Evolutionary conservation across 35 echinoderm and acorn worm genomes (phyloP), one percentile per base, ranked within the genome.

Genomic region (Ophioderma brevispina): DNA sequence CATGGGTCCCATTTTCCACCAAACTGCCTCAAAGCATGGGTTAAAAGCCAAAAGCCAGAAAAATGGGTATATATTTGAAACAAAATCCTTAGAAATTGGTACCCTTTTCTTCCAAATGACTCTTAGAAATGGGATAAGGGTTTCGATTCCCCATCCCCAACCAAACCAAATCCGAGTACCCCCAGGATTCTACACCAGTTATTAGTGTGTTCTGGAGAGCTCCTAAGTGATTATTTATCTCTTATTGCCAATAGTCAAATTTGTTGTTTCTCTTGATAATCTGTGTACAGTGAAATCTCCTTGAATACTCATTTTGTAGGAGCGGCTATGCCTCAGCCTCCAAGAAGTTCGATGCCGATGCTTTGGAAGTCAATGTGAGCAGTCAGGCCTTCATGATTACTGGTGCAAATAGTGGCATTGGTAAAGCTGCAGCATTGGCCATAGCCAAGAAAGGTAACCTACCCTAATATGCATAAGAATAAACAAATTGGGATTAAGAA

Each of bases 381-480:
- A 77, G 55, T 34, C 52, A 88, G 52, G 33, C 92, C 15, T 98
- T 88, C 76, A 94, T 98, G 85, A 92, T 98, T 64, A 98, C 96
- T 76, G 96, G 96, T 32, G 96, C 96, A 0, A 98, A 98, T 93
- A 98, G 96, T 82, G 96, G 96, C 19, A 98, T 98, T 34, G 96
- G 96, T 11, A 94, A 98, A 85, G 79, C 82, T 41, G 76, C 96
- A 35, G 92, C 96, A 35, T 11, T 85, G 0, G 92, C 64, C 23
- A 40, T 98, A 38, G 96, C 96, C 30, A 91, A 87, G 63, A 98
- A 83, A 94, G 96, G 96, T 98, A 76, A n/a, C n/a, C n/a, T n/a
- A n/a, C n/a, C n/a, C n/a, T n/a, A n/a, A n/a, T n/a, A n/a, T n/a
- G n/a, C n/a, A n/a, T n/a, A n/a, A n/a, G n/a, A n/a, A n/a, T n/a